A percentile compares a stretch with the other conserved stretches of the same genome.
Evolutionary conservation across 2,113 vertebrate species (phyloP).

Genomic region (Trachemys scripta): DNA sequence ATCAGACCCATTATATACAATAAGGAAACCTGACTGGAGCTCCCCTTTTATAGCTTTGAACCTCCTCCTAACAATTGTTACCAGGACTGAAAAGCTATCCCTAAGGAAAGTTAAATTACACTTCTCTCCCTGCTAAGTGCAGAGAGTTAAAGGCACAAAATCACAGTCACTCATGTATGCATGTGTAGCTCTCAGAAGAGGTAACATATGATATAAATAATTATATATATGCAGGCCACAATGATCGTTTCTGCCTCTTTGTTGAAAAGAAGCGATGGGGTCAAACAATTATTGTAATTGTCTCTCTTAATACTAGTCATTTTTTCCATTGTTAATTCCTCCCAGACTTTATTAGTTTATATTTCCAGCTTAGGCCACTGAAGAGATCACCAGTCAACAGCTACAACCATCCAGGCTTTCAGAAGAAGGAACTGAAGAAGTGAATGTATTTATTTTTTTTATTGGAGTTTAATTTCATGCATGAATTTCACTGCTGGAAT

Average conservation of each 20-base stretch:
- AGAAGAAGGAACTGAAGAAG: neutral
- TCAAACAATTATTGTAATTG: neutral
- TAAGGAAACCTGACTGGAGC: neutral
- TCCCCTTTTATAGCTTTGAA: neutral
- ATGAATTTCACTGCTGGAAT: neutral
- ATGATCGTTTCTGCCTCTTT: neutral
- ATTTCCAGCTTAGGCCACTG: neutral
- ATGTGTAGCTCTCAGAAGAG: neutral
- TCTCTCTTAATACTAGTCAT: neutral
- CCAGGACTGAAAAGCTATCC: neutral
- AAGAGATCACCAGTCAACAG: neutral
- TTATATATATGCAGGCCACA: neutral
- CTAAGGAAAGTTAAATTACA: neutral
- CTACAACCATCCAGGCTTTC: neutral
- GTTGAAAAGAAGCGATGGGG: neutral
- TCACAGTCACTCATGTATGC: neutral
- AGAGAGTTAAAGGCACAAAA: neutral
- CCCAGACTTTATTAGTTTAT: neutral
- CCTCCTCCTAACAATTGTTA: neutral
- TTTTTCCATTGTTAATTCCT: neutral
- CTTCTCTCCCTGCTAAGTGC: neutral
- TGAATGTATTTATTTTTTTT: neutral
- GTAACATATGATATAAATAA: neutral
- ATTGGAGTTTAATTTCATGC: neutral
- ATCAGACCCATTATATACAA: neutral